phyloP scores from a whole-genome alignment of 2,888 invertebrate genomes.

The Epinotia demarniana region DNA sequence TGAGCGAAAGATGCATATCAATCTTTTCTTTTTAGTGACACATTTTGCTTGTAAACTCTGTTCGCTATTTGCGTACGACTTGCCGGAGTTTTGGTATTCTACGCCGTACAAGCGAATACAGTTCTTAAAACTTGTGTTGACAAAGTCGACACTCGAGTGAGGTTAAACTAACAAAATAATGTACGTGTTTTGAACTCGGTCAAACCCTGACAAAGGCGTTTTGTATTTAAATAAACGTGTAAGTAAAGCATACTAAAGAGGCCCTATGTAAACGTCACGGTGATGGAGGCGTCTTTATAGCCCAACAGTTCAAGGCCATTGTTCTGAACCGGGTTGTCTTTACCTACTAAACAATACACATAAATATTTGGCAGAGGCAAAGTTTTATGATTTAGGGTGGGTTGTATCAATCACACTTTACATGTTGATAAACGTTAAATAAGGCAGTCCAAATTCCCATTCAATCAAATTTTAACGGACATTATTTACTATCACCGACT shows the following conservation, averaged over 20 bases:
- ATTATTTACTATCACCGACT: too few species aligned
- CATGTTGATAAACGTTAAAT: too few species aligned
- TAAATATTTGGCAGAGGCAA: too few species aligned
- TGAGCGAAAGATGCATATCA: too few species aligned
- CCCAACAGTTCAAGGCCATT: background rate
- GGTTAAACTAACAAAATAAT: constrained; percentile 13
- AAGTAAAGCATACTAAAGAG: constrained; percentile 7
- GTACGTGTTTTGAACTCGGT: constrained; percentile 25
- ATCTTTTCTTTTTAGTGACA: too few species aligned
- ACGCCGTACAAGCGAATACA: background rate
- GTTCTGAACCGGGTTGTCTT: too few species aligned
- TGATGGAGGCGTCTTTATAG: background rate
- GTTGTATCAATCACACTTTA: too few species aligned
- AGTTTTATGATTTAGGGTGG: too few species aligned
- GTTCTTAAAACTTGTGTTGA: constrained; percentile 1
- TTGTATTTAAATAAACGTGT: constrained; percentile 31
- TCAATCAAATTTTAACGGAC: too few species aligned
- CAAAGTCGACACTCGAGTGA: constrained; percentile 3
- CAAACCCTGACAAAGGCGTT: constrained; percentile 25
- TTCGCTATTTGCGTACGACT: constrained; percentile 31
- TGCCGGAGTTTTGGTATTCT: constrained; percentile 1
- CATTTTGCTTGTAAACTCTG: too few species aligned
- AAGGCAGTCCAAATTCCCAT: too few species aligned
- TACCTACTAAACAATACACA: too few species aligned
- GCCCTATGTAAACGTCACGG: constrained; percentile 12